Percentiles rank a stretch among this genome's conserved stretches.
Evolutionary conservation across 2,113 vertebrate genomes (phyloP).

Genomic region (Ciconia stormi): DNA sequence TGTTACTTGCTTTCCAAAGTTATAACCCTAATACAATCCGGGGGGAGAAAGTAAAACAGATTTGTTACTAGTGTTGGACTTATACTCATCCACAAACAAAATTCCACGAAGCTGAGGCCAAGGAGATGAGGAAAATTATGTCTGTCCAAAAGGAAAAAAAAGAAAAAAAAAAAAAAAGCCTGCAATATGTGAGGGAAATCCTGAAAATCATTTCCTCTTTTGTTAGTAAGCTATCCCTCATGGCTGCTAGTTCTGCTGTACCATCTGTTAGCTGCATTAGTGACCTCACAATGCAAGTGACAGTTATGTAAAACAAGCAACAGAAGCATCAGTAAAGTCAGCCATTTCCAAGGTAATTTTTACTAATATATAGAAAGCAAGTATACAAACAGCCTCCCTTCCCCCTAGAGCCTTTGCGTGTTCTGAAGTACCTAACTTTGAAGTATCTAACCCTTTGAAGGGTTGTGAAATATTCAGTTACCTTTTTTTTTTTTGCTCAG

Average conservation of each 20-base stretch:
- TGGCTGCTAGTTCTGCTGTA: neutral
- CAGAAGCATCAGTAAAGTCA: neutral
- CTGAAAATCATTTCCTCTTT: slow-evolving; percentile 16
- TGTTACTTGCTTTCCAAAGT: slow-evolving; percentile 51
- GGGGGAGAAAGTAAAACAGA: neutral
- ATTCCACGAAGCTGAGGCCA: neutral
- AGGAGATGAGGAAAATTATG: neutral
- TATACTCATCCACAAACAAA: neutral
- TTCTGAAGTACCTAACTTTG: slow-evolving; percentile 29
- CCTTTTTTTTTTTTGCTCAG: neutral
- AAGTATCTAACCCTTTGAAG: neutral
- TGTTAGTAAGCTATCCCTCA: slow-evolving; percentile 25
- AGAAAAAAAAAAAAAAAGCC: neutral
- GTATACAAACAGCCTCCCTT: neutral
- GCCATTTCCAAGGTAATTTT: slow-evolving; percentile 24
- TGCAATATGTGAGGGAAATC: neutral
- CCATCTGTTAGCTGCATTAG: slow-evolving; percentile 40
- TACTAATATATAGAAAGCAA: neutral
- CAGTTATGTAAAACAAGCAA: slow-evolving; percentile 20
- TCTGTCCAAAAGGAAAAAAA: neutral
- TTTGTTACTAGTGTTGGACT: slow-evolving; percentile 21
- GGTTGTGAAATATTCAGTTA: neutral
- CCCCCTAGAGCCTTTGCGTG: neutral
- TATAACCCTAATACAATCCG: neutral
- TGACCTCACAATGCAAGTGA: neutral